Conservation (phyloP, 2,888 invertebrate genomes). For the Leucoptera coffeella region DNA sequence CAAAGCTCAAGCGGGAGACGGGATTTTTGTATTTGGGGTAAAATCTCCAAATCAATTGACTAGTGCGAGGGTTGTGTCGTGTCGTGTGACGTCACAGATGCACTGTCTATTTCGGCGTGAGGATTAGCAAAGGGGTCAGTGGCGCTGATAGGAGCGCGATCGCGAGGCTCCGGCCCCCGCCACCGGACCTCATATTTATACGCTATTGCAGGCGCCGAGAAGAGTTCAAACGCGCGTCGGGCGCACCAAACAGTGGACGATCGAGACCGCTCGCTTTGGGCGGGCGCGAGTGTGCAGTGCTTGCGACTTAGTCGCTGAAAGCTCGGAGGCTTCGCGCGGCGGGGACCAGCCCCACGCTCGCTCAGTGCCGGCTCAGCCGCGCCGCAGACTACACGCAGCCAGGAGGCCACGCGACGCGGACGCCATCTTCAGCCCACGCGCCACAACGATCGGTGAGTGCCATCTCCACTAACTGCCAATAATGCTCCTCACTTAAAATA, state of each 20-base stretch:
- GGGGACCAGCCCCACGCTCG: constrained; percentile 23
- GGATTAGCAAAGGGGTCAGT: neutral
- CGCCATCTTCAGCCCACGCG: too few relatives aligned
- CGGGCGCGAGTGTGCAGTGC: constrained; percentile 46
- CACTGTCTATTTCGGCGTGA: too few relatives aligned
- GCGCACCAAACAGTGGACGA: constrained; percentile 48
- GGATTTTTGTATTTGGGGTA: too few relatives aligned
- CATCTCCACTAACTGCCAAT: too few relatives aligned
- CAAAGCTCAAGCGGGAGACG: too few relatives aligned
- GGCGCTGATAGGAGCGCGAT: neutral
- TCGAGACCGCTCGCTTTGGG: constrained; percentile 36
- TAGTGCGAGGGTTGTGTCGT: too few relatives aligned
- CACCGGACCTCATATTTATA: constrained; percentile 51
- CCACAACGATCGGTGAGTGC: too few relatives aligned
- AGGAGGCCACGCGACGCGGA: constrained; percentile 4
- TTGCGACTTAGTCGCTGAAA: constrained; percentile 50
- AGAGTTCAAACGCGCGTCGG: constrained; percentile 51
- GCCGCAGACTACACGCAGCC: constrained; percentile 38
- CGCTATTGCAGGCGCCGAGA: constrained; percentile 42
- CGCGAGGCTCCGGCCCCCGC: constrained; percentile 27
- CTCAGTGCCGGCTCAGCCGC: constrained; percentile 54
- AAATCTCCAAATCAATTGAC: too few relatives aligned
- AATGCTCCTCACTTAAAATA: too few relatives aligned
- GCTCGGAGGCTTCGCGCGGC: constrained; percentile 39
- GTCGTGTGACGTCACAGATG: too few relatives aligned